These are phyloP conservation scores for Merops nubicus DNA, from an alignment of 2,113 vertebrate genomes.

Conservation along the genomic window DNA sequence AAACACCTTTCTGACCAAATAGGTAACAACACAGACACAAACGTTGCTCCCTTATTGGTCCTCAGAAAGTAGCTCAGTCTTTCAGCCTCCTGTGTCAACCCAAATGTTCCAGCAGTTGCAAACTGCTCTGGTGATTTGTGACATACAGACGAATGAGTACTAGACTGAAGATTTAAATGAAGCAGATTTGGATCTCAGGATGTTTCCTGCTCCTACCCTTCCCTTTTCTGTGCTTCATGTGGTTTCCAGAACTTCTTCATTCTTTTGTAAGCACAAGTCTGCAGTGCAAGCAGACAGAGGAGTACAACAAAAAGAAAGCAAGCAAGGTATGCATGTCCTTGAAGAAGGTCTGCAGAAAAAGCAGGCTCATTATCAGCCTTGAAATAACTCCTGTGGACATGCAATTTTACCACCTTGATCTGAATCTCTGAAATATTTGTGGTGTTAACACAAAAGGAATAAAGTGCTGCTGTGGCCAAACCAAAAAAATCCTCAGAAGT, in stretches of 20 bases:
- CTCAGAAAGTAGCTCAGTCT: not conserved
- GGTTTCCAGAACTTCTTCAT: not conserved
- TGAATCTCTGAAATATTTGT: not conserved
- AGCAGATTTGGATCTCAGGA: not conserved
- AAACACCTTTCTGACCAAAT: not conserved
- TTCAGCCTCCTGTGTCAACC: not conserved
- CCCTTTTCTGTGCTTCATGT: not conserved
- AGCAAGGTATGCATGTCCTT: not conserved
- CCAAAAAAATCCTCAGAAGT: not conserved
- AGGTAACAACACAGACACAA: not conserved
- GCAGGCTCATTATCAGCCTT: not conserved
- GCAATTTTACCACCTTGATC: not conserved
- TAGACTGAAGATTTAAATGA: not conserved
- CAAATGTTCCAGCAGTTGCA: not conserved
- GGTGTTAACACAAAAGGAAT: rapidly evolving
- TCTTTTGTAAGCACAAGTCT: not conserved
- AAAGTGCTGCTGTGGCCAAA: not conserved
- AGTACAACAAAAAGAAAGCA: not conserved
- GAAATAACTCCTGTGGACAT: not conserved
- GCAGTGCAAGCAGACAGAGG: not conserved
- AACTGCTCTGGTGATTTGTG: not conserved
- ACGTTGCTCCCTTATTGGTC: rapidly evolving
- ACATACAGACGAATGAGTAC: not conserved
- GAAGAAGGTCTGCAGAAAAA: not conserved
- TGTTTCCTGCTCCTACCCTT: not conserved